Percentiles rank a stretch among this genome's conserved stretches.
Evolutionary conservation across 1,140 invertebrate species (phyloP).

Genomic region (Pygmarrhopalites habei): DNA sequence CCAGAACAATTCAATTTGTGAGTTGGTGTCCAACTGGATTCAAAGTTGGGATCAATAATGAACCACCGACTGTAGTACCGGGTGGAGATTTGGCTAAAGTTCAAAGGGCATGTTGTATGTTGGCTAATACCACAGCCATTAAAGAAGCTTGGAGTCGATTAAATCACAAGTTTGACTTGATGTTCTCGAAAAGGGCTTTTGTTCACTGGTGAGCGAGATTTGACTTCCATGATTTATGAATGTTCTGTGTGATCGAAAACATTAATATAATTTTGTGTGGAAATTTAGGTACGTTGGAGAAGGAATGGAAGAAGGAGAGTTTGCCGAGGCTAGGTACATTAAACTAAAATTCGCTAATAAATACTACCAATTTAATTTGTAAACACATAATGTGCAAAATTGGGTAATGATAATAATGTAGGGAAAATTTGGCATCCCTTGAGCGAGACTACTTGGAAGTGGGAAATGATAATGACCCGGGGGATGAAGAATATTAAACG

Average conservation of each 20-base stretch:
- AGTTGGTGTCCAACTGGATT: slow-evolving; percentile 87
- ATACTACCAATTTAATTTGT: too few species aligned
- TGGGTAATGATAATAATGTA: too few species aligned
- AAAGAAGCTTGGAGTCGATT: slow-evolving; percentile 68
- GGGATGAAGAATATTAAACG: slow-evolving; percentile 43
- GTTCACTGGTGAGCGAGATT: slow-evolving; percentile 64
- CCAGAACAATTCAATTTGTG: slow-evolving; percentile 78
- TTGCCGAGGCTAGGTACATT: slow-evolving; percentile 62
- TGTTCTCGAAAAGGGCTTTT: slow-evolving; percentile 73
- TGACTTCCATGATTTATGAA: too few species aligned
- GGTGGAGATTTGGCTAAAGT: slow-evolving; percentile 52
- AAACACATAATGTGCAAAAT: too few species aligned
- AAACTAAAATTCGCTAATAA: too few species aligned
- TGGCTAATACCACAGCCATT: slow-evolving; percentile 76
- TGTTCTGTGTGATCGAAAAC: not conserved
- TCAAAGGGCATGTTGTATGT: slow-evolving; percentile 66
- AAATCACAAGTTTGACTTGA: slow-evolving; percentile 75
- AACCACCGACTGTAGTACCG: slow-evolving; percentile 61
- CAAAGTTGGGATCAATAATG: slow-evolving; percentile 71
- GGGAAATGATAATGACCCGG: slow-evolving; percentile 55
- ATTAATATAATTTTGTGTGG: too few species aligned
- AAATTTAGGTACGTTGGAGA: slow-evolving; percentile 59
- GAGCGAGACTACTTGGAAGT: slow-evolving; percentile 62
- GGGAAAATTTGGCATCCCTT: slow-evolving; percentile 65
- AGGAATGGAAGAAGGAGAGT: slow-evolving; percentile 51